Base-by-base conservation (phyloP, 2,888 invertebrate species). In the Parnassius orleans region DNA sequence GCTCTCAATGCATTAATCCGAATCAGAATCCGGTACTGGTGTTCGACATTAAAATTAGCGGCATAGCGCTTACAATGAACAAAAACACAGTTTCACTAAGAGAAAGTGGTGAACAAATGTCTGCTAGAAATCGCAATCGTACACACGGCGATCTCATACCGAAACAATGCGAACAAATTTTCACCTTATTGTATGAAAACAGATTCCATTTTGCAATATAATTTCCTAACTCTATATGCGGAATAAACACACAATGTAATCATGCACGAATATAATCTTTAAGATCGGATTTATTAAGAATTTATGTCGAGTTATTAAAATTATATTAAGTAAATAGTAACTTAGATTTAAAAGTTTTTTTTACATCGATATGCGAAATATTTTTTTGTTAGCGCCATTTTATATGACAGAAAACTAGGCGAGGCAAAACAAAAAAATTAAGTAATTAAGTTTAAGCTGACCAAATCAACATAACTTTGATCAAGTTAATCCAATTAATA, bases 11-110 rank as follows among this genome's bases (percentile, higher is more conserved):
- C 46, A 15, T 41, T 46, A 60, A 62, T 53, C 33, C 5, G 46
- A 42, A 53, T 52, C 46, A 14, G 44, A 73, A 72, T 69, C 68
- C 66, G 57, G 64, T 65, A 65, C 70, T 59, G 59, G 58, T 55
- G 57, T 60, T 48, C 53, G 61, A 58, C 60, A 63, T 72, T 58
- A 59, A 58, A 51, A 72, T 70, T 72, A 71, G 71, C 57, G 66
- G 69, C 69, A 72, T 72, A 74, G 66, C 69, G 69, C 74, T 78
- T 79, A 83, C 84, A 84, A 83, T 84, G 84, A 76, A 84, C 83
- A 87, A 90, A 88, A 89, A 88, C 83, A 82, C 82, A 79, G 87
- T 90, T 90, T 90, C 90, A 82, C 90, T 79, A 78, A 86, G 90
- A 88, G 90, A 90, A 90, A 90, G 90, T 90, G 82, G 79, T 77